phyloP scores from a whole-genome alignment of 2,113 vertebrate species.

The Glaucidium brasilianum region DNA sequence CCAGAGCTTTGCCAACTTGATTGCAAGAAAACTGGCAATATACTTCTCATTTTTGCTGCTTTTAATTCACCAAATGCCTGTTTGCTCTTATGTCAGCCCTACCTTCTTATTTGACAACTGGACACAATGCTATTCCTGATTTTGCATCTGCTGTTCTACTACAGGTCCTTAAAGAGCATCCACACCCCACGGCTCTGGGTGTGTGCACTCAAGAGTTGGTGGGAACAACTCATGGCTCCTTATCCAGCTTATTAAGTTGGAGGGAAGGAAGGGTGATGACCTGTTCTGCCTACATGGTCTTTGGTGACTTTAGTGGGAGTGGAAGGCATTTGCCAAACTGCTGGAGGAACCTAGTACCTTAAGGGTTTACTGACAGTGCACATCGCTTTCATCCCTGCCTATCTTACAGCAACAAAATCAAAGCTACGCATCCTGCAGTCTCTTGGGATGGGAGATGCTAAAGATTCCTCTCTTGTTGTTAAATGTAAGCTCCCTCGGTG shows the following conservation, averaged over 20 bases:
- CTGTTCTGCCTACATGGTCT: neutral
- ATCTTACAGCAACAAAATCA: constrained; percentile 27
- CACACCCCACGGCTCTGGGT: neutral
- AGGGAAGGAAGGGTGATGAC: neutral
- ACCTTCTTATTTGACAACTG: neutral
- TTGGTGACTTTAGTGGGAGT: neutral
- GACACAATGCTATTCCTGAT: neutral
- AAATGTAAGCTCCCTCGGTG: constrained; percentile 27
- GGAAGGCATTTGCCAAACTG: neutral
- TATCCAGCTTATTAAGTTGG: neutral
- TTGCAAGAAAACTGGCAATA: neutral
- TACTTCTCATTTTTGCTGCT: neutral
- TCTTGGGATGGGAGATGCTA: neutral
- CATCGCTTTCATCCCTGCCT: constrained; percentile 31
- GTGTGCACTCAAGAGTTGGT: neutral
- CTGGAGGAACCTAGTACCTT: neutral
- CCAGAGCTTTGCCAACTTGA: neutral
- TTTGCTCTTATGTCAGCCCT: neutral
- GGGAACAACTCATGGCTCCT: neutral
- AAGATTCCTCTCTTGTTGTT: neutral
- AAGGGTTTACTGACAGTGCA: neutral
- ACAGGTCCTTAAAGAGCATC: neutral
- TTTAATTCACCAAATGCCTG: neutral
- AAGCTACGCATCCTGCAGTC: neutral
- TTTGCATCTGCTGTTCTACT: neutral